phyloP scores from a whole-genome alignment of 2,797 vertebrate species.

The Tenualosa ilisha region DNA sequence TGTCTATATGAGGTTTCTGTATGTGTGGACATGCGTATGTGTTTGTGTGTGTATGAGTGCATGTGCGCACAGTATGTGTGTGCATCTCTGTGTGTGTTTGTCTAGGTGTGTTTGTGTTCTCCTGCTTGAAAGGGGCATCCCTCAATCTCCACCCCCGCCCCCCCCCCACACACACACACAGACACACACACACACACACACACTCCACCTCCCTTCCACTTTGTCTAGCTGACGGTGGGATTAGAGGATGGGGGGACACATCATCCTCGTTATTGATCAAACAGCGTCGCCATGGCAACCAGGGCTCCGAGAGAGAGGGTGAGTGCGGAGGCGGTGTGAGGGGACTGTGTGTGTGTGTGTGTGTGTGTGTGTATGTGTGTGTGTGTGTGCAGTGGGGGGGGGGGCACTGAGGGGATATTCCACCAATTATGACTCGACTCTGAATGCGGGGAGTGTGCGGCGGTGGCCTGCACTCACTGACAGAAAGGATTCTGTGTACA shows the following conservation, averaged over 20 bases:
- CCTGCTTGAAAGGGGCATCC: conserved; percentile 22
- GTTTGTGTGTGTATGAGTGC: neutral
- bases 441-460: neutral
- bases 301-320: conserved; percentile 21
- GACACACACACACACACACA: neutral
- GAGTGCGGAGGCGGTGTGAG: neutral
- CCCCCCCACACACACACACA: neutral
- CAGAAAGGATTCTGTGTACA: neutral
- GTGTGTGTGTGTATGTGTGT: neutral
- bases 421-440: conserved; percentile 46
- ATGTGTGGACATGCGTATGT: neutral
- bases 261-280: conserved; percentile 59
- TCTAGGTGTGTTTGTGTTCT: neutral
- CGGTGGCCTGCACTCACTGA: neutral
- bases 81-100: neutral
- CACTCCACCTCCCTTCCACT: neutral
- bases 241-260: conserved; percentile 43
- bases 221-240: conserved; percentile 19
- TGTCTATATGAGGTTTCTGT: neutral
- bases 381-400: neutral
- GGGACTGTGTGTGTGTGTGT: neutral
- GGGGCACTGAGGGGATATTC: conserved; percentile 41
- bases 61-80: neutral
- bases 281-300: conserved; percentile 58
- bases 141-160: neutral